phyloP scores from a whole-genome alignment of 2,113 vertebrate species.

The Brevimyrus niger region DNA sequence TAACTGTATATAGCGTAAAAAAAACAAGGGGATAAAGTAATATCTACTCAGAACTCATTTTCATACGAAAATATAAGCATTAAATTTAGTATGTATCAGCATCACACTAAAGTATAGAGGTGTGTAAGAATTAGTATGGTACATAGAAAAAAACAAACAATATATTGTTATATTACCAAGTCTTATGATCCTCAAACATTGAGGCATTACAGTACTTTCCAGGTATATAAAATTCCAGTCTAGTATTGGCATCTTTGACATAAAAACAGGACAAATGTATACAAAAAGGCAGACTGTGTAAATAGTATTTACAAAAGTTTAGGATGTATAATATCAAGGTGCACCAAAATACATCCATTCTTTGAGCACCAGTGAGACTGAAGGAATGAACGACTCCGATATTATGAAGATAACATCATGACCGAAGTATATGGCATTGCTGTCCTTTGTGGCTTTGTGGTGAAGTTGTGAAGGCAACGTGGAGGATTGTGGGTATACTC shows the following conservation, averaged over 20 bases:
- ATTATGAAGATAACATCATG: slow-evolving; percentile 8
- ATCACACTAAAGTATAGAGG: slow-evolving; percentile 99
- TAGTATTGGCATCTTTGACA: slow-evolving; percentile 86
- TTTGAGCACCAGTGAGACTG: slow-evolving; percentile 85
- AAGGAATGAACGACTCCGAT: slow-evolving; percentile 55
- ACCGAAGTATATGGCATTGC: slow-evolving; percentile 27
- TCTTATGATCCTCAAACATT: slow-evolving; percentile 86
- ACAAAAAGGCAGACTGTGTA: slow-evolving; percentile 88
- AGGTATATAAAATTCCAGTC: slow-evolving; percentile 97
- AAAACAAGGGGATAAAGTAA: slow-evolving; percentile 99
- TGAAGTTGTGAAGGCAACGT: slow-evolving; percentile 25
- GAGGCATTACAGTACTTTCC: slow-evolving; percentile 98
- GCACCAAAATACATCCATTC: slow-evolving; percentile 79
- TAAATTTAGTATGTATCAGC: slow-evolving; percentile 99
- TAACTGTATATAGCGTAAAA: slow-evolving; percentile 96
- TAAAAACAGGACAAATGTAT: slow-evolving; percentile 72
- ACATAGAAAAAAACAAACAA: slow-evolving; percentile 79
- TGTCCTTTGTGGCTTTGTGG: slow-evolving; percentile 42
- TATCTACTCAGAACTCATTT: slow-evolving; percentile 99
- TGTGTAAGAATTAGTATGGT: slow-evolving; percentile 99
- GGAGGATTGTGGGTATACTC: slow-evolving; percentile 29
- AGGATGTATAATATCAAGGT: slow-evolving; percentile 65
- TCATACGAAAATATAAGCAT: slow-evolving; percentile 99
- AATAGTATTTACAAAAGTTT: slow-evolving; percentile 94
- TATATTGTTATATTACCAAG: slow-evolving; percentile 93